These are phyloP conservation scores for Cynoglossus semilaevis DNA, from an alignment of 2,113 vertebrate genomes.

Conservation along the genomic window DNA sequence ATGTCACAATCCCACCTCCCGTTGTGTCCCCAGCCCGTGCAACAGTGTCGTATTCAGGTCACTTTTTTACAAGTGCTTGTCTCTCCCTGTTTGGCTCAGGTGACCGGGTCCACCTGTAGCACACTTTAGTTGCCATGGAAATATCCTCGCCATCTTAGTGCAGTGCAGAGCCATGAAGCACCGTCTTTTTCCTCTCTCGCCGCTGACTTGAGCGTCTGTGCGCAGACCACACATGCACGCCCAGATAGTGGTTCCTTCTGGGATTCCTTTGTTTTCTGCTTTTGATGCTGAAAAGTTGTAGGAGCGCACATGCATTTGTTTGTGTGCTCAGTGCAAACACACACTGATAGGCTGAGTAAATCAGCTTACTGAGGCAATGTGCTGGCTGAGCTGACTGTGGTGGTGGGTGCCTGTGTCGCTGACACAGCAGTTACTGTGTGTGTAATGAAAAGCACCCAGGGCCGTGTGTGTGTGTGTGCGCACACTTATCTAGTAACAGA, in stretches of 20 bases:
- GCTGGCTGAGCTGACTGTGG: conserved; percentile 63
- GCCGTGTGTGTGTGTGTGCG: conserved; percentile 23
- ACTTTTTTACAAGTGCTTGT: conserved; percentile 72
- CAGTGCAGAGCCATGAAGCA: conserved; percentile 44
- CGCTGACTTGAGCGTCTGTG: conserved; percentile 23
- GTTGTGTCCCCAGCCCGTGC: conserved; percentile 61
- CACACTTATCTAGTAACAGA: conserved; percentile 36
- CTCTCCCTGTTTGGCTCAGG: conserved; percentile 68
- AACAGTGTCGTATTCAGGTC: conserved; percentile 71
- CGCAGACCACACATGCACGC: conserved; percentile 23
- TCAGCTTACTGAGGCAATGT: conserved; percentile 72
- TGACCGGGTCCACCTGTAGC: conserved; percentile 69
- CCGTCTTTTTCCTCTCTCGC: conserved; percentile 12
- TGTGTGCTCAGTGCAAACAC: conserved; percentile 59
- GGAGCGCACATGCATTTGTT: conserved; percentile 58
- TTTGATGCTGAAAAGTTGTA: conserved; percentile 42
- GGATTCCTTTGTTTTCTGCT: conserved; percentile 28
- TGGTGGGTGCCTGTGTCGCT: conserved; percentile 66
- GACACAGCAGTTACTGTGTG: conserved; percentile 65
- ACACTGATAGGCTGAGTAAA: conserved; percentile 57
- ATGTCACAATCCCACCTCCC: conserved; percentile 66
- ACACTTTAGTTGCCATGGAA: conserved; percentile 71
- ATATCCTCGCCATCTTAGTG: conserved; percentile 57
- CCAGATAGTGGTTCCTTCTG: conserved; percentile 5
- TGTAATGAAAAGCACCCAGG: conserved; percentile 62